Evolutionary conservation across 2,888 invertebrate genomes (phyloP).

Genomic region (Periphyllus acericola): DNA sequence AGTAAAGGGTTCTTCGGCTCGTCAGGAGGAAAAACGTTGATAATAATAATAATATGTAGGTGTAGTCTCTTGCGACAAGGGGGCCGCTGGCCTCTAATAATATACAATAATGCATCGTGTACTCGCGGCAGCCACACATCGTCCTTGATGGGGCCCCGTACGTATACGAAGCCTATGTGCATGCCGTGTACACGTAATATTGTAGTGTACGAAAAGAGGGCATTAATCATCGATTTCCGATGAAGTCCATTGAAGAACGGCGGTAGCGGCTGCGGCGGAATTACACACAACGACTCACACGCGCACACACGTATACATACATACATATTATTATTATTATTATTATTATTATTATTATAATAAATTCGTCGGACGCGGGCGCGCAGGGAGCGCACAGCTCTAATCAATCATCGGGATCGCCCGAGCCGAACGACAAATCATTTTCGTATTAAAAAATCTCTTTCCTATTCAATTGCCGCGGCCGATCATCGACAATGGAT

Average conservation of each 20-base stretch:
- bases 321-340: not conserved
- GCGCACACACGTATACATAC: not conserved
- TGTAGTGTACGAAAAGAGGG: not conserved
- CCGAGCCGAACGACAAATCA: slow-evolving; percentile 60
- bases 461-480: slow-evolving; percentile 50
- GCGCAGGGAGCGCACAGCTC: not conserved
- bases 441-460: slow-evolving; percentile 57
- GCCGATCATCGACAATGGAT: slow-evolving; percentile 55
- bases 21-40: slow-evolving; percentile 3
- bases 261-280: not conserved
- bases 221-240: slow-evolving; percentile 61
- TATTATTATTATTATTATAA: not conserved
- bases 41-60: no score
- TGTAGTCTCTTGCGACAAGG: no score
- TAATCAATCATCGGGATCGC: slow-evolving; percentile 60
- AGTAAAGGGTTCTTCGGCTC: slow-evolving; percentile 22
- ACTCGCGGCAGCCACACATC: not conserved
- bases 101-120: no score
- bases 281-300: slow-evolving; percentile 14
- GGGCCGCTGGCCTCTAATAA: not conserved
- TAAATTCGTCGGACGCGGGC: not conserved
- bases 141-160: slow-evolving; percentile 18
- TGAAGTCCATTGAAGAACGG: slow-evolving; percentile 47
- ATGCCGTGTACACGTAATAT: not conserved
- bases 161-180: not conserved